These are phyloP conservation scores for Hyposoter didymator DNA, from an alignment of 2,888 invertebrate species.

Conservation along the genomic window DNA sequence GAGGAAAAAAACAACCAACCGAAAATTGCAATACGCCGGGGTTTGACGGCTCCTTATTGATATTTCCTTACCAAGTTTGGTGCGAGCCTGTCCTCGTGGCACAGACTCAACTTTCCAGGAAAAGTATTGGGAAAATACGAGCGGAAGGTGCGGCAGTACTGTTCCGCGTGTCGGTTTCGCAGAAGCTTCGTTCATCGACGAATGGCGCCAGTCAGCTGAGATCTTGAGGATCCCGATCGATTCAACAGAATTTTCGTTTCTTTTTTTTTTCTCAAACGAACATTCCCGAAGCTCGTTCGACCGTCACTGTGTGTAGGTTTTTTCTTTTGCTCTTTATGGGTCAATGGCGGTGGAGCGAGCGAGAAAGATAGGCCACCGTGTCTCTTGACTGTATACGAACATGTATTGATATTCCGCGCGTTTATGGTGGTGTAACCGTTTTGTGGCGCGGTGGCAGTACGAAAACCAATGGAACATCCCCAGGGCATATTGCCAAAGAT, in stretches of 20 bases:
- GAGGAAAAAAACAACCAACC: slow-evolving; percentile 40
- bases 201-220: slow-evolving; percentile 66
- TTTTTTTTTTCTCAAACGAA: slow-evolving; percentile 30
- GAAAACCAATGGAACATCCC: slow-evolving; percentile 41
- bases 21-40: slow-evolving; percentile 54
- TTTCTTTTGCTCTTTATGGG: slow-evolving; percentile 26
- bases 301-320: slow-evolving; percentile 7
- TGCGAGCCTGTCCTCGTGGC: slow-evolving; percentile 19
- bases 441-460: slow-evolving; percentile 42
- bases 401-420: slow-evolving; percentile 11
- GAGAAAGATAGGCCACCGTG: slow-evolving; percentile 3
- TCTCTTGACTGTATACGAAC: neutral
- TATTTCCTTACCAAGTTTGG: slow-evolving; percentile 34
- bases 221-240: slow-evolving; percentile 48
- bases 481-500: slow-evolving; percentile 48
- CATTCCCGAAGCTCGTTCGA: slow-evolving; percentile 1
- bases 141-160: slow-evolving; percentile 17
- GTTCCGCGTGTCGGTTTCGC: slow-evolving; percentile 34
- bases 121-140: slow-evolving; percentile 48
- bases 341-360: slow-evolving; percentile 28
- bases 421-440: slow-evolving; percentile 42
- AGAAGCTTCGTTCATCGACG: slow-evolving; percentile 30
- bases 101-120: slow-evolving; percentile 40
- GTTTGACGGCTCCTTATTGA: slow-evolving; percentile 49
- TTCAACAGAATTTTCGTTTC: slow-evolving; percentile 40